phyloP scores from a whole-genome alignment of 2,113 vertebrate species.

The Acanthisitta chloris region DNA sequence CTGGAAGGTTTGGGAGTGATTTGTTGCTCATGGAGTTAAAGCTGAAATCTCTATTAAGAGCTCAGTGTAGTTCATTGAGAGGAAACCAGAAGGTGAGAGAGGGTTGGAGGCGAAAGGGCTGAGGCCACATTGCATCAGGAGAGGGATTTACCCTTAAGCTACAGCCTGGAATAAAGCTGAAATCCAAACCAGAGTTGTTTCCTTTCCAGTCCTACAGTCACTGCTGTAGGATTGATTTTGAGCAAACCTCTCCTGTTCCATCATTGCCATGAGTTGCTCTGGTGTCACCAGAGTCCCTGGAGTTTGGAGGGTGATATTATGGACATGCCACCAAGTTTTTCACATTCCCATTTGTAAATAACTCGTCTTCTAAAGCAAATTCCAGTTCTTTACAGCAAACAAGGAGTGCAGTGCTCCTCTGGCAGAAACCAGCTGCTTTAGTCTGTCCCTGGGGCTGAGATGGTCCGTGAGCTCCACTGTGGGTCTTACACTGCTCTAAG shows the following conservation, averaged over 20 bases:
- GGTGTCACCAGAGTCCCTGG: not conserved
- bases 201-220: not conserved
- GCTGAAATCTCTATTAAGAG: not conserved
- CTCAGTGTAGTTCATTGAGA: not conserved
- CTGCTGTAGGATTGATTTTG: fast-evolving
- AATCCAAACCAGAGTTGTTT: not conserved
- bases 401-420: not conserved
- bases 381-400: not conserved
- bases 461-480: not conserved
- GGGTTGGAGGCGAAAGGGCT: not conserved
- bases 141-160: not conserved
- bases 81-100: not conserved
- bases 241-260: fast-evolving
- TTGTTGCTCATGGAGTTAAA: not conserved
- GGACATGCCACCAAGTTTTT: not conserved
- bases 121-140: not conserved
- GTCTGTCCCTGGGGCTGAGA: not conserved
- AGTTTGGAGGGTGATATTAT: not conserved
- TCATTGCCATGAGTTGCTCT: not conserved
- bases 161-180: not conserved
- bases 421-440: fast-evolving
- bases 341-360: not conserved
- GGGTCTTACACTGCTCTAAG: not conserved
- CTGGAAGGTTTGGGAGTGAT: not conserved
- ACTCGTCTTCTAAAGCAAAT: not conserved